Percentiles rank a stretch among this genome's conserved stretches.
These are phyloP conservation scores for Nomada goodeniana DNA, from an alignment of 2,888 invertebrate genomes.

Conservation along the genomic window DNA sequence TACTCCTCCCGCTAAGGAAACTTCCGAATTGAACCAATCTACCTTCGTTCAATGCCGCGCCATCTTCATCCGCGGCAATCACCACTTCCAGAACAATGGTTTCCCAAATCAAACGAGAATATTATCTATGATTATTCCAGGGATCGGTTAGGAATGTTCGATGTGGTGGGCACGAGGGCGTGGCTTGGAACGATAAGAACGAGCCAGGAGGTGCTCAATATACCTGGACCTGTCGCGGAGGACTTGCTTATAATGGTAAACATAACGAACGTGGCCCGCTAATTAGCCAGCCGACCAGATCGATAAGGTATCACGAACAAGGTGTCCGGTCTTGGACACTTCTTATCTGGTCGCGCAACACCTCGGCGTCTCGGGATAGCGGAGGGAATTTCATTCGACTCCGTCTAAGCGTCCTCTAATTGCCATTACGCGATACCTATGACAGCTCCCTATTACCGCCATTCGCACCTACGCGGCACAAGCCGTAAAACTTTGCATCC, in stretches of 20 bases:
- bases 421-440: slow-evolving; percentile 18
- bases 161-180: slow-evolving; percentile 79
- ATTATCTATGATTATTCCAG: slow-evolving; percentile 71
- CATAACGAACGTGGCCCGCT: slow-evolving; percentile 57
- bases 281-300: slow-evolving; percentile 59
- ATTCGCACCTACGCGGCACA: slow-evolving; percentile 24
- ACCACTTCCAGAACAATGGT: neutral
- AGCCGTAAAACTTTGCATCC: neutral
- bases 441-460: neutral
- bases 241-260: slow-evolving; percentile 85
- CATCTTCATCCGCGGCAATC: neutral
- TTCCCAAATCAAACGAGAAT: neutral
- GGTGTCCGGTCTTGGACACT: slow-evolving; percentile 48
- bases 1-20: neutral
- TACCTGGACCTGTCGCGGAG: slow-evolving; percentile 85
- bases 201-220: slow-evolving; percentile 81
- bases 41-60: neutral
- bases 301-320: slow-evolving; percentile 65
- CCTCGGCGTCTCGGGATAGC: slow-evolving; percentile 10
- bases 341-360: slow-evolving; percentile 47
- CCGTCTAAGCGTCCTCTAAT: slow-evolving; percentile 20
- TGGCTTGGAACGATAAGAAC: slow-evolving; percentile 82
- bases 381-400: neutral
- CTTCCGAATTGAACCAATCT: neutral
- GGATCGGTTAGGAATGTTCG: slow-evolving; percentile 80